Conservation (phyloP, 2,888 invertebrate genomes). For the Patella caerulea region DNA sequence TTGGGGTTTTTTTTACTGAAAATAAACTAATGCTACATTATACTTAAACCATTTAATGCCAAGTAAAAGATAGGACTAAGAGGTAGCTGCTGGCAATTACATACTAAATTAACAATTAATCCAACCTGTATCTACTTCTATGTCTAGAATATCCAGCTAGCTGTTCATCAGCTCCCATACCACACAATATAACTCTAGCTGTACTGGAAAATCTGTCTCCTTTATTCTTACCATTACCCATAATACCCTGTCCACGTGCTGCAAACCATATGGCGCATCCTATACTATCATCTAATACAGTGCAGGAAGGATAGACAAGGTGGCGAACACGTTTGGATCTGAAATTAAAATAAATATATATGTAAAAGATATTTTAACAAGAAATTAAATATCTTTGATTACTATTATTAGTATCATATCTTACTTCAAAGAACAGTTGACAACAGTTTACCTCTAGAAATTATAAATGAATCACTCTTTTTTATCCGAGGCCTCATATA, state of each 20-base stretch:
- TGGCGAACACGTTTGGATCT: conserved; percentile 73
- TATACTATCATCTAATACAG: conserved; percentile 94
- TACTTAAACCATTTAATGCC: too few species aligned
- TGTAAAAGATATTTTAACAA: too few species aligned
- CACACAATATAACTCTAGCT: conserved; percentile 80
- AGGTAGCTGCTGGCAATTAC: too few species aligned
- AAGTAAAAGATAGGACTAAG: too few species aligned
- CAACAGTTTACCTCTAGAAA: neutral
- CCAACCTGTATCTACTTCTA: conserved; percentile 76
- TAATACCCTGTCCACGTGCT: conserved; percentile 78
- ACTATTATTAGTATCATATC: neutral
- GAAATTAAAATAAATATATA: conserved; percentile 22
- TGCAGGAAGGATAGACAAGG: conserved; percentile 87
- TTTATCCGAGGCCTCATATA: too few species aligned
- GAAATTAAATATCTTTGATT: neutral
- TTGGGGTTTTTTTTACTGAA: too few species aligned
- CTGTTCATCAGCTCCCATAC: conserved; percentile 97
- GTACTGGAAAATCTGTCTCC: conserved; percentile 51
- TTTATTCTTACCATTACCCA: conserved; percentile 45
- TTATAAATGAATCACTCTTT: too few species aligned
- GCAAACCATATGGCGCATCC: conserved; percentile 96
- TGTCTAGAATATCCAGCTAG: conserved; percentile 95
- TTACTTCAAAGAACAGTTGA: neutral
- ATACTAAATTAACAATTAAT: too few species aligned
- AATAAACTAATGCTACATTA: too few species aligned